A percentile compares a stretch with the other conserved stretches of the same genome.
phyloP scores from a whole-genome alignment of 2,113 vertebrate genomes.

The Pseudopodoces humilis region DNA sequence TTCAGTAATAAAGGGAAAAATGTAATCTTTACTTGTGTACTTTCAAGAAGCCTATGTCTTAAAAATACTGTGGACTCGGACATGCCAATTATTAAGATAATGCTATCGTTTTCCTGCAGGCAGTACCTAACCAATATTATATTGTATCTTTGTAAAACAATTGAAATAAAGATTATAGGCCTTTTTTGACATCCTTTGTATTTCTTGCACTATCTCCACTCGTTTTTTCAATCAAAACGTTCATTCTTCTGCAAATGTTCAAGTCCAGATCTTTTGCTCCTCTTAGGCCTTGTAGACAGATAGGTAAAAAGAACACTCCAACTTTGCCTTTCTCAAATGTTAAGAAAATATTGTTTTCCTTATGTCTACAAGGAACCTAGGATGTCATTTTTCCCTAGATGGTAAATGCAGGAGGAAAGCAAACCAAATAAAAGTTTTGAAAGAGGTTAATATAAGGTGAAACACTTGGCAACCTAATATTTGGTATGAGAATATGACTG shows the following conservation, averaged over 20 bases:
- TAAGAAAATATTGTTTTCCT: conserved; percentile 3
- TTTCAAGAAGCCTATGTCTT: not conserved
- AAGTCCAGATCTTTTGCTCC: not conserved
- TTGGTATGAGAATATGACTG: not conserved
- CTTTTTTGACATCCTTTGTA: not conserved
- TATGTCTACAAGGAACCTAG: not conserved
- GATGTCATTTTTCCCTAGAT: not conserved
- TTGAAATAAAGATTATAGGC: not conserved
- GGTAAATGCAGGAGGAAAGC: not conserved
- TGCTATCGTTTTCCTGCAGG: conserved; percentile 29
- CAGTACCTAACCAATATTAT: not conserved
- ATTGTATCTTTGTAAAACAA: conserved; percentile 31
- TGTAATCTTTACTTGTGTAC: not conserved
- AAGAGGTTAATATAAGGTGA: not conserved
- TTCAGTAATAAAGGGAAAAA: not conserved
- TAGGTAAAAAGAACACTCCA: not conserved
- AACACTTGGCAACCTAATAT: not conserved
- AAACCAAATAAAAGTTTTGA: not conserved
- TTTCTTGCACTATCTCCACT: not conserved
- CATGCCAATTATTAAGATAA: not conserved
- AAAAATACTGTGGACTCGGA: not conserved
- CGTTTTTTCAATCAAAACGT: not conserved
- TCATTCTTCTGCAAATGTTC: not conserved
- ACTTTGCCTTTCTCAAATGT: not conserved
- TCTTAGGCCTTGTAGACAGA: not conserved